These are phyloP conservation scores for Ploceus nigricollis DNA, from an alignment of 2,113 vertebrate species.

Conservation along the genomic window DNA sequence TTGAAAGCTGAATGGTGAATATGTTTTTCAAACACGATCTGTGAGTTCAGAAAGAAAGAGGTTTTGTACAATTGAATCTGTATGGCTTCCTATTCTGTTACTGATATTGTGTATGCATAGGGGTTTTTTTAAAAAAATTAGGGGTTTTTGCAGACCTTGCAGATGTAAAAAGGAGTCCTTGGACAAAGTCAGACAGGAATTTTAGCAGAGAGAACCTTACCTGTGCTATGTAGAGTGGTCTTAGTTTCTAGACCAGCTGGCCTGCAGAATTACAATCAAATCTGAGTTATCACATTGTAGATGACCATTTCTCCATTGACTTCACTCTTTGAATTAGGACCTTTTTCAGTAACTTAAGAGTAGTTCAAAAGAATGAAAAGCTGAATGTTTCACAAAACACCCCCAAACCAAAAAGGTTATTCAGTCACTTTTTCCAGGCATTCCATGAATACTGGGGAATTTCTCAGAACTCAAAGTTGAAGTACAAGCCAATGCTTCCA, in stretches of 20 bases:
- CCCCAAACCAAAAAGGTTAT: background rate
- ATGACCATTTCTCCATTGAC: background rate
- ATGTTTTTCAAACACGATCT: background rate
- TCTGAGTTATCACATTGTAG: background rate
- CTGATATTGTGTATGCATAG: background rate
- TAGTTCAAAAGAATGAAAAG: background rate
- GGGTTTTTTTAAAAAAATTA: background rate
- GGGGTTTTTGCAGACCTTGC: background rate
- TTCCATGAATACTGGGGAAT: background rate
- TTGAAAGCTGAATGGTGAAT: background rate
- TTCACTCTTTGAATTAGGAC: background rate
- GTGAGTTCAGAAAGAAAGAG: background rate
- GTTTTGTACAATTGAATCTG: background rate
- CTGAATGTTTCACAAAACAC: background rate
- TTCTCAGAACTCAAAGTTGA: background rate
- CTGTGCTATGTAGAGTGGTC: background rate
- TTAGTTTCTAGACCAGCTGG: background rate
- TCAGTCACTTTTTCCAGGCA: background rate
- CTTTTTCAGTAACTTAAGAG: background rate
- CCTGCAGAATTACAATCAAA: background rate
- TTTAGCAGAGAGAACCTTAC: background rate
- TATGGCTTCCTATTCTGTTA: background rate
- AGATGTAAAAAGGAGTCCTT: background rate
- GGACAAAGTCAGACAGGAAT: background rate
- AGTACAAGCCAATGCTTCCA: background rate